A percentile compares a stretch with the other conserved stretches of the same genome.
These are phyloP conservation scores for Hirtodrosophila trivittata DNA, from an alignment of 2,888 invertebrate species.

Conservation along the genomic window DNA sequence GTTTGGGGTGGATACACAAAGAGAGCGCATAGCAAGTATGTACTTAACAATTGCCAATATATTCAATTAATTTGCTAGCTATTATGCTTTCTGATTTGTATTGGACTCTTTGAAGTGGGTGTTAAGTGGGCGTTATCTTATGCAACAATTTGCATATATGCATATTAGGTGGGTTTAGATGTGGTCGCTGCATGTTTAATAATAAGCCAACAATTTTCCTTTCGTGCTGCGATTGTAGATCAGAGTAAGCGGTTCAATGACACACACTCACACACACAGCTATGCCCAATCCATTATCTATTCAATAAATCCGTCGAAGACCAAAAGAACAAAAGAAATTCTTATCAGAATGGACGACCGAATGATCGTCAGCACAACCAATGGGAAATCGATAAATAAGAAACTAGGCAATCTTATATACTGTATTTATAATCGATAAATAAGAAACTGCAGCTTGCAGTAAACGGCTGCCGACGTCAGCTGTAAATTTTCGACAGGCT, in stretches of 20 bases:
- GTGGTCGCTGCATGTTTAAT: no score
- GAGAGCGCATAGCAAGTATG: slow-evolving; percentile 22
- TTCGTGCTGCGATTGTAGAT: no score
- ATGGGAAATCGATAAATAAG: slow-evolving; percentile 5
- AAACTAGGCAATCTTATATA: neutral
- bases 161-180: no score
- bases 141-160: slow-evolving; percentile 25
- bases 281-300: no score
- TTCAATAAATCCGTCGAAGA: neutral
- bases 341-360: slow-evolving; percentile 44
- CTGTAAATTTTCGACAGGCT: slow-evolving; percentile 17
- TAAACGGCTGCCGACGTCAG: slow-evolving; percentile 14
- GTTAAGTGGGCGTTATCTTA: slow-evolving; percentile 35
- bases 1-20: slow-evolving; percentile 15
- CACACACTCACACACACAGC: no score
- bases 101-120: slow-evolving; percentile 4
- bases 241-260: no score
- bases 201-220: no score
- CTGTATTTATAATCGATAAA: slow-evolving; percentile 3
- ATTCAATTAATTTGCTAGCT: slow-evolving; percentile 21
- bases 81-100: slow-evolving; percentile 27
- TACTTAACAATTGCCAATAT: slow-evolving; percentile 31
- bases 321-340: slow-evolving; percentile 3
- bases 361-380: neutral
- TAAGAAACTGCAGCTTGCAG: slow-evolving; percentile 14